phyloP scores from a whole-genome alignment of 2,797 vertebrate species.

The Tachyglossus aculeatus region DNA sequence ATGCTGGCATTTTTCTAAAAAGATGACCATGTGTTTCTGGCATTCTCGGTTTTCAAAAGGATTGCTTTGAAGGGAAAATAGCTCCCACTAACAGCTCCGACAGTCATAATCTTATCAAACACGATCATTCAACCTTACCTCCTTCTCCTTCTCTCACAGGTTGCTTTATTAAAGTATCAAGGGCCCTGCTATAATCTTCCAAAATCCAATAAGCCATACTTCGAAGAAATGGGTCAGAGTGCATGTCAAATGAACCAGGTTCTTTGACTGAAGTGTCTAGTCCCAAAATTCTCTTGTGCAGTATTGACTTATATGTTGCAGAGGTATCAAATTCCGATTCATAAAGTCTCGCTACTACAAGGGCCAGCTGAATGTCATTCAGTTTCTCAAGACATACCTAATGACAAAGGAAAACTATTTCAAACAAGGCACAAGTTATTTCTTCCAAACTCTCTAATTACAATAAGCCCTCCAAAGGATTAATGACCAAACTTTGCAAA shows the following conservation, averaged over 20 bases:
- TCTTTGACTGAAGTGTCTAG: slow-evolving; percentile 75
- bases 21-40: no score
- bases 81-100: not conserved
- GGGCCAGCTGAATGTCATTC: slow-evolving; percentile 93
- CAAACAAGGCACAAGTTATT: slow-evolving; percentile 3
- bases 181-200: slow-evolving; percentile 89
- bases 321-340: slow-evolving; percentile 93
- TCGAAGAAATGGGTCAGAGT: slow-evolving; percentile 90
- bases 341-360: slow-evolving; percentile 93
- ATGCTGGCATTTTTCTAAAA: no score
- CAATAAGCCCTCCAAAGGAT: no score
- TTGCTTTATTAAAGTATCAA: slow-evolving; percentile 91
- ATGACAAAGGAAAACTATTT: slow-evolving; percentile 27
- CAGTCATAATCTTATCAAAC: not conserved
- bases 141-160: slow-evolving; percentile 70
- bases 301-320: slow-evolving; percentile 90
- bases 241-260: slow-evolving; percentile 71
- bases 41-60: slow-evolving; percentile 15
- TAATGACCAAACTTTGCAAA: no score
- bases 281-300: slow-evolving; percentile 89
- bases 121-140: slow-evolving; percentile 13
- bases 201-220: slow-evolving; percentile 98
- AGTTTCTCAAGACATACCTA: slow-evolving; percentile 97
- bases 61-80: not conserved
- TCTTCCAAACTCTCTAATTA: no score